Conservation (phyloP, 2,888 invertebrate genomes). For the Brenthis daphne region DNA sequence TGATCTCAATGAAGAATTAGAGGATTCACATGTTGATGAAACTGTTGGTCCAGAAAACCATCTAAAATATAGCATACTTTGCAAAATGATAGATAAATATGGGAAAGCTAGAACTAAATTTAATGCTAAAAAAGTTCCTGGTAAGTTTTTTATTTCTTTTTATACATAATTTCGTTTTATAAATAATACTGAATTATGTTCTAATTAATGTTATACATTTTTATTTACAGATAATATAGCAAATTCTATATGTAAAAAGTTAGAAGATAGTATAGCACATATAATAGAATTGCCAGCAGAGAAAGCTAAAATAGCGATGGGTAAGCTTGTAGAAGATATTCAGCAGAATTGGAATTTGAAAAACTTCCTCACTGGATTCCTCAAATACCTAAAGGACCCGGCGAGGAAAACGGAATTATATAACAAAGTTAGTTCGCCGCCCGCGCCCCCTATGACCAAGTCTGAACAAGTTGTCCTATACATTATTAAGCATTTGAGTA, state of each 20-base stretch:
- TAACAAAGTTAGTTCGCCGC: conserved; percentile 50
- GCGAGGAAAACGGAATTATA: conserved; percentile 60
- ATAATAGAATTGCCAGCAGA: conserved; percentile 50
- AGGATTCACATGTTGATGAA: conserved; percentile 11
- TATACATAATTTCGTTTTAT: background rate
- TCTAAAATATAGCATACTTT: conserved; percentile 56
- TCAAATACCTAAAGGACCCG: conserved; percentile 58
- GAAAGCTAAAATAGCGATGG: conserved; percentile 51
- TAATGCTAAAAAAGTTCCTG: conserved; percentile 51
- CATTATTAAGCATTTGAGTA: conserved; percentile 53
- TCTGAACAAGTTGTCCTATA: conserved; percentile 67
- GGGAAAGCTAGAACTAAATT: conserved; percentile 47
- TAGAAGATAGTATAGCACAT: conserved; percentile 52
- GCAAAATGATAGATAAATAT: conserved; percentile 61
- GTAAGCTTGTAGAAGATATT: conserved; percentile 57
- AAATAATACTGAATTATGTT: conserved; percentile 11
- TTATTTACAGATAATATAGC: conserved; percentile 54
- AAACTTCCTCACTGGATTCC: conserved; percentile 55
- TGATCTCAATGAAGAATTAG: conserved; percentile 5
- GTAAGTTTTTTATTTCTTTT: conserved; percentile 45
- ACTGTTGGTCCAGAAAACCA: conserved; percentile 15
- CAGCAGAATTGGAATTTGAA: conserved; percentile 48
- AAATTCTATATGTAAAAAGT: conserved; percentile 47
- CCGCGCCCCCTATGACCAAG: conserved; percentile 66
- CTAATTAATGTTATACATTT: conserved; percentile 4